Evolutionary conservation across 2,888 invertebrate genomes (phyloP).

Genomic region (Homarus gammarus): DNA sequence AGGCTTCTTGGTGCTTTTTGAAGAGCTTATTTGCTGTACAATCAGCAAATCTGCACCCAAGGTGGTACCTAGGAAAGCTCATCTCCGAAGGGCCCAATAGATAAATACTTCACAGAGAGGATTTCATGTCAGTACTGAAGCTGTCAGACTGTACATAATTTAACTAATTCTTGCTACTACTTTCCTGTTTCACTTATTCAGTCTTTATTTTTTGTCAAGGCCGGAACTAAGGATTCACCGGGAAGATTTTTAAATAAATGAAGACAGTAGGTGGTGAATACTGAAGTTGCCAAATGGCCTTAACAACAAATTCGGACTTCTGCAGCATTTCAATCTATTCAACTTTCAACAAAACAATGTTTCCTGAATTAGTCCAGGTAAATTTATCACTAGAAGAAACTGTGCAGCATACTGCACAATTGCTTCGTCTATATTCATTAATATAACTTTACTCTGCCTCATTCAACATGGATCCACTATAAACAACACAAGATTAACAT

Average conservation of each 20-base stretch:
- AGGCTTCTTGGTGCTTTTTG: slow-evolving; percentile 36
- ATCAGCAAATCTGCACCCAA: slow-evolving; percentile 22
- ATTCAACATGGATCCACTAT: slow-evolving; percentile 26
- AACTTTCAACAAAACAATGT: background rate
- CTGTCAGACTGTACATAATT: slow-evolving; percentile 11
- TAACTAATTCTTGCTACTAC: slow-evolving; percentile 1
- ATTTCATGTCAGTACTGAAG: slow-evolving; percentile 6
- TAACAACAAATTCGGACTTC: background rate
- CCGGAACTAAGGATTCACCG: background rate
- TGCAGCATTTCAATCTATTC: background rate
- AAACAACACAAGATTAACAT: slow-evolving; percentile 19
- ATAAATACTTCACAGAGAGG: slow-evolving; percentile 6
- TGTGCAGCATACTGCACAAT: background rate
- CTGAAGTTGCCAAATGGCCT: slow-evolving; percentile 18
- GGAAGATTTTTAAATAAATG: slow-evolving; percentile 7
- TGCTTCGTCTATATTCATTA: slow-evolving; percentile 13
- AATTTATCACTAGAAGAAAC: slow-evolving; percentile 10
- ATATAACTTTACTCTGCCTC: slow-evolving; percentile 24
- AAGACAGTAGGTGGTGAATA: slow-evolving; percentile 1
- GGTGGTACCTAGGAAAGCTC: slow-evolving; percentile 5
- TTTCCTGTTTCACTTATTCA: background rate
- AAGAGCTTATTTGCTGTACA: slow-evolving; percentile 17
- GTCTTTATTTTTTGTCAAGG: background rate
- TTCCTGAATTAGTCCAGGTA: slow-evolving; percentile 22
- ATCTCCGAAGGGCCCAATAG: background rate